A percentile compares a stretch with the other conserved stretches of the same genome.
These are phyloP conservation scores for Mustela lutreola DNA, from an alignment of 2,113 vertebrate species.

Conservation along the genomic window DNA sequence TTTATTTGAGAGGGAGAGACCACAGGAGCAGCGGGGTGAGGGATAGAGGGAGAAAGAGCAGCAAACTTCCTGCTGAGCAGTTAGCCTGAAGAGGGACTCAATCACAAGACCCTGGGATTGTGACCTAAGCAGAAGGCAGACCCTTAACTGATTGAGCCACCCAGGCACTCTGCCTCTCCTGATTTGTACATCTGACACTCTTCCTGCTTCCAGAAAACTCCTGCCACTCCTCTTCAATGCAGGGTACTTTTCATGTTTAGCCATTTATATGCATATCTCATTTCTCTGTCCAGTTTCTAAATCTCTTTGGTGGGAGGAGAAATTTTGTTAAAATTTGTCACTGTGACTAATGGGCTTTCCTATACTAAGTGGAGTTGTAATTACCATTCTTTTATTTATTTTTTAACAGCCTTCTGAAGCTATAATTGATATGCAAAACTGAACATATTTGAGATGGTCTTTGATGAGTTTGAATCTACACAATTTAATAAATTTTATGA, in stretches of 20 bases:
- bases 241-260: background rate
- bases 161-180: background rate
- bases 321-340: background rate
- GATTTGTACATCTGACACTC: background rate
- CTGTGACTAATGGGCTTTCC: background rate
- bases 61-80: background rate
- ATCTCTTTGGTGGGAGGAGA: background rate
- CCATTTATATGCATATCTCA: background rate
- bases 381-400: background rate
- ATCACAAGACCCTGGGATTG: background rate
- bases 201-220: background rate
- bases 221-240: background rate
- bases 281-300: background rate
- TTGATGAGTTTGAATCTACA: background rate
- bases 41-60: background rate
- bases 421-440: background rate
- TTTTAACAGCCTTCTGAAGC: background rate
- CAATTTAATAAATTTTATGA: background rate
- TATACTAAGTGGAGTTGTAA: background rate
- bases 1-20: background rate
- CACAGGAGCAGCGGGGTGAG: accelerated
- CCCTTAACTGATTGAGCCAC: background rate
- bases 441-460: background rate
- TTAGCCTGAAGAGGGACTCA: background rate
- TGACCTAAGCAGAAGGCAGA: background rate